Evolutionary conservation across 2,113 vertebrate species (phyloP).

Genomic region (Prietella phreatophila): DNA sequence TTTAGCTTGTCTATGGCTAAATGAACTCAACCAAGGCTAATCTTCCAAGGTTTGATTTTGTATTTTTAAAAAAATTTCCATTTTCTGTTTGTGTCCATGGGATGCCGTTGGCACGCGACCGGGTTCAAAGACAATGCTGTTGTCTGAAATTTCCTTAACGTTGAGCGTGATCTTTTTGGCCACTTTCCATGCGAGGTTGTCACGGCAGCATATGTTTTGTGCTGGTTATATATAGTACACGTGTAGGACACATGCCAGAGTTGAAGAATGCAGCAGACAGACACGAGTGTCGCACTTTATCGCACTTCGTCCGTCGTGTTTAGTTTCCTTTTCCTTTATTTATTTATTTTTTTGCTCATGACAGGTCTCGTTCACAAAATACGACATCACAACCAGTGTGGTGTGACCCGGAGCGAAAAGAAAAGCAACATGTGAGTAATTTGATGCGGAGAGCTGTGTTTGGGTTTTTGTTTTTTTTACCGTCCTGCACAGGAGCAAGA

Average conservation of each 20-base stretch:
- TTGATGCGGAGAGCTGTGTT: not conserved
- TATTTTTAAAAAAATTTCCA: no score
- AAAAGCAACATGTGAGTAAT: not conserved
- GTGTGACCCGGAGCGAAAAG: not conserved
- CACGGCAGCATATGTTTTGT: not conserved
- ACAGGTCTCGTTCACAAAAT: not conserved
- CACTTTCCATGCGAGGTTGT: no score
- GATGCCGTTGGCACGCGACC: no score
- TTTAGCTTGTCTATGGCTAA: not conserved
- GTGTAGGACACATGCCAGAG: not conserved
- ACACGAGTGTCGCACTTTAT: not conserved
- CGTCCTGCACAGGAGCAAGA: not conserved
- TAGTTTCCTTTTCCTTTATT: not conserved
- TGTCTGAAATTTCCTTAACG: not conserved
- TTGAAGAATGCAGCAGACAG: not conserved
- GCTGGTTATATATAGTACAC: conserved; percentile 10
- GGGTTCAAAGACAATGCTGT: not conserved
- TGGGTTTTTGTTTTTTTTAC: not conserved
- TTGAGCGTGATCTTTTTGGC: not conserved
- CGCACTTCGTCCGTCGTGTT: not conserved
- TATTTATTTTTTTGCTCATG: not conserved
- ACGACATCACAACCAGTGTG: not conserved
- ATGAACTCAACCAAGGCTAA: not conserved
- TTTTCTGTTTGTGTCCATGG: not conserved
- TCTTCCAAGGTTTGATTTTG: not conserved